These are phyloP conservation scores for Himantopus leucocephalus DNA, from an alignment of 2,113 vertebrate species.

Conservation along the genomic window DNA sequence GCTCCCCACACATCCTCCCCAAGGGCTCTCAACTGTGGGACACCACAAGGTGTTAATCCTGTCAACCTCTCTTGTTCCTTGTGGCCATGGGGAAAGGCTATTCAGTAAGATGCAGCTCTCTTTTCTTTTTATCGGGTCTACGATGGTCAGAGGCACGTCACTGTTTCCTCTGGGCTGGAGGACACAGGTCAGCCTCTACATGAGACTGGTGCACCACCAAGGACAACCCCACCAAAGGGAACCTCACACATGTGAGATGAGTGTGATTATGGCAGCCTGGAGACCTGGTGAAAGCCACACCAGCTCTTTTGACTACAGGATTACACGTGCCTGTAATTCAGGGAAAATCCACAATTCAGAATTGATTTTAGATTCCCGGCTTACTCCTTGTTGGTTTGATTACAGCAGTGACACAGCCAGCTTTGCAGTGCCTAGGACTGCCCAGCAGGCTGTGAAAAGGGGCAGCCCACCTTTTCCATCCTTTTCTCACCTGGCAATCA, in stretches of 20 bases:
- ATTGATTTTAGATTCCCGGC: background rate
- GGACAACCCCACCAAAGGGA: background rate
- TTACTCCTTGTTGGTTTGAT: background rate
- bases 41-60: background rate
- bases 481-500: background rate
- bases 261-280: background rate
- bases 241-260: background rate
- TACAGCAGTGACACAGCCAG: background rate
- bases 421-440: background rate
- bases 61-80: background rate
- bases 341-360: background rate
- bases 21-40: background rate
- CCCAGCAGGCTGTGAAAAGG: background rate
- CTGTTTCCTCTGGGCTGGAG: background rate
- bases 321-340: background rate
- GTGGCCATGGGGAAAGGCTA: background rate
- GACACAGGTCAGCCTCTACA: background rate
- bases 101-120: background rate
- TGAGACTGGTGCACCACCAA: rapidly evolving
- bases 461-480: background rate
- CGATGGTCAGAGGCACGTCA: background rate
- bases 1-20: background rate
- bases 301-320: background rate
- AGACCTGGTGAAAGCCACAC: background rate
- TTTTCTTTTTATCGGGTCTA: background rate